These are phyloP conservation scores for Drosophila infuscata DNA, from an alignment of 2,888 invertebrate genomes.

Conservation along the genomic window DNA sequence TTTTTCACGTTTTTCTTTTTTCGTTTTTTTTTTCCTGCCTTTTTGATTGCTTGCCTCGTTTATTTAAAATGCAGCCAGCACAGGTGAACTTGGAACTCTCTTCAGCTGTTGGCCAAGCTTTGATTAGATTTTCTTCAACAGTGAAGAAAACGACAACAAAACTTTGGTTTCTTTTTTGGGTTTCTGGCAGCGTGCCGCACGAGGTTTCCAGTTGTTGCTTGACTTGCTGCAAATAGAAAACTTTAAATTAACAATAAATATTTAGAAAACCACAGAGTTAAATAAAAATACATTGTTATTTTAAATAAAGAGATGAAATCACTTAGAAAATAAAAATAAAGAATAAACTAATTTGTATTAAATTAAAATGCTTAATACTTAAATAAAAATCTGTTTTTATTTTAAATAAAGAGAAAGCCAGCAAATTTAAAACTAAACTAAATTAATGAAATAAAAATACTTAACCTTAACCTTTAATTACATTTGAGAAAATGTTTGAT, in stretches of 20 bases:
- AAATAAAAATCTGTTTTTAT: not conserved
- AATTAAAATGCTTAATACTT: not conserved
- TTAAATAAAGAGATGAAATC: not conserved
- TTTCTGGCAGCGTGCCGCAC: slow-evolving; percentile 26
- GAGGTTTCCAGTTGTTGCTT: slow-evolving; percentile 25
- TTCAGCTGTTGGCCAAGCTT: slow-evolving; percentile 50
- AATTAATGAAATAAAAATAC: not conserved
- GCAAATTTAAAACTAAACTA: not conserved
- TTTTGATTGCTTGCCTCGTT: slow-evolving; percentile 54
- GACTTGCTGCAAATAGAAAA: slow-evolving; percentile 36
- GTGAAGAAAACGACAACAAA: slow-evolving; percentile 22
- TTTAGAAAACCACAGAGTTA: slow-evolving; percentile 8
- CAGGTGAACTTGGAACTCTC: slow-evolving; percentile 63
- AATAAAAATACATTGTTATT: not conserved
- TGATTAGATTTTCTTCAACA: slow-evolving; percentile 70
- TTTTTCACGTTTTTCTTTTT: slow-evolving; percentile 17
- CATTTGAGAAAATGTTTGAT: not conserved
- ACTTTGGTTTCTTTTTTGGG: slow-evolving; percentile 26
- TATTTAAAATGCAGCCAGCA: slow-evolving; percentile 68
- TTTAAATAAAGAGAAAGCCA: not conserved
- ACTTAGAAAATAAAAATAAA: not conserved
- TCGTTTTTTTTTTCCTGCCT: slow-evolving; percentile 10
- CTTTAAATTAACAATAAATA: slow-evolving; percentile 36
- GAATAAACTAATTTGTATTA: not conserved
- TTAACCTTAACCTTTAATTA: not conserved